Evolutionary conservation across 2,888 invertebrate genomes (phyloP).

Genomic region (Frankliniella fusca): DNA sequence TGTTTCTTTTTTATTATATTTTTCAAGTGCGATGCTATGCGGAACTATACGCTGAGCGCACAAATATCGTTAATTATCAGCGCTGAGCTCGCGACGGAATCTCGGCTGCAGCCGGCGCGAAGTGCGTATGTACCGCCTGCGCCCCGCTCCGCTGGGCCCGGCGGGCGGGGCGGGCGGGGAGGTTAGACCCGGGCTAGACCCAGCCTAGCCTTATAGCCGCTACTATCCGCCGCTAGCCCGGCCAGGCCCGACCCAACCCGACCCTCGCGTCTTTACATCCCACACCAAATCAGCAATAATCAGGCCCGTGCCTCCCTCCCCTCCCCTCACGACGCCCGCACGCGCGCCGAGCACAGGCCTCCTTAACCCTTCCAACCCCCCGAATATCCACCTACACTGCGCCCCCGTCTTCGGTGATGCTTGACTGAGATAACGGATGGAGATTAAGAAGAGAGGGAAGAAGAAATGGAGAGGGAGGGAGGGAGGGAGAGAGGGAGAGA

Average conservation of each 20-base stretch:
- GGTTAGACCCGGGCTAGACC: too few relatives aligned
- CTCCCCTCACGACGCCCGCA: background rate
- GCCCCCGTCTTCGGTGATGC: constrained; percentile 15
- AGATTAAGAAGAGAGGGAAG: constrained; percentile 17
- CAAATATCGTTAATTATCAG: too few relatives aligned
- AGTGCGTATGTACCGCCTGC: too few relatives aligned
- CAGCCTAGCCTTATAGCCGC: too few relatives aligned
- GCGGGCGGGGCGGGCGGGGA: too few relatives aligned
- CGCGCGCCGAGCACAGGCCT: background rate
- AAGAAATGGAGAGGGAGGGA: background rate
- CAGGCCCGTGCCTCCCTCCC: background rate
- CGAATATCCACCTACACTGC: background rate
- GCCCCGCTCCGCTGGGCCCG: too few relatives aligned
- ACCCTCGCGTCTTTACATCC: constrained; percentile 11
- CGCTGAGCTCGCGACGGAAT: too few relatives aligned
- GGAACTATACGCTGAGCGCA: too few relatives aligned
- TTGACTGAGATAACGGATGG: constrained; percentile 26
- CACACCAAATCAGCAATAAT: constrained; percentile 26
- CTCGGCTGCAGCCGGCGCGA: too few relatives aligned
- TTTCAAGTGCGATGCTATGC: too few relatives aligned
- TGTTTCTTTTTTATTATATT: too few relatives aligned
- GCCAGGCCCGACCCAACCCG: background rate
- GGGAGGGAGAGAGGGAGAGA: background rate
- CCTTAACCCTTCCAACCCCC: background rate
- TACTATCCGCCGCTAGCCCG: background rate